A percentile compares a stretch with the other conserved stretches of the same genome.
Conservation (phyloP, 1,140 invertebrate species). For the Patella vulgata region DNA sequence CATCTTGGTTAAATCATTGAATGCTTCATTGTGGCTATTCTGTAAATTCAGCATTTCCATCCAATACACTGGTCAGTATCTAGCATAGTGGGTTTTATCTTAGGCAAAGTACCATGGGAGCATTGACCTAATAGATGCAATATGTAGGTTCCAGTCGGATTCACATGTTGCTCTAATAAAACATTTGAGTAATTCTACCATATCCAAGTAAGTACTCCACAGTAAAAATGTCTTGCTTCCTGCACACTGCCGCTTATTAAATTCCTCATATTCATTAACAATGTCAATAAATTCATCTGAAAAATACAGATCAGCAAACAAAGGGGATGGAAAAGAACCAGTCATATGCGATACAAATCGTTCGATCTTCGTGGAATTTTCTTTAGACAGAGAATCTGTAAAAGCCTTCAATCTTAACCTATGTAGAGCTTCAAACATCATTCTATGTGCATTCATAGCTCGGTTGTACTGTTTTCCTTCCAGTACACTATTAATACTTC, state of each 20-base stretch:
- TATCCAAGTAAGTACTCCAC: conserved; percentile 16
- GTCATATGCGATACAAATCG: no score
- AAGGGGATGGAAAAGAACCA: no score
- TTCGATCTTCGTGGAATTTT: no score
- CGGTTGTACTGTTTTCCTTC: conserved; percentile 38
- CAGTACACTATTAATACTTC: conserved; percentile 26
- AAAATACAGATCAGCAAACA: no score
- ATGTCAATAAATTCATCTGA: no score
- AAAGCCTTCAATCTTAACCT: conserved; percentile 25
- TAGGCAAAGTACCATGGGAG: conserved; percentile 18
- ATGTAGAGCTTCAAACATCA: conserved; percentile 35
- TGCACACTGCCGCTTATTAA: no score
- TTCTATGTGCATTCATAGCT: conserved; percentile 29
- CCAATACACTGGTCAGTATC: conserved; percentile 11
- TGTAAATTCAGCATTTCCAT: conserved; percentile 14
- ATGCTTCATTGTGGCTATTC: not conserved
- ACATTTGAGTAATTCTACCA: conserved; percentile 9
- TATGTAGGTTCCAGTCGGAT: conserved; percentile 23
- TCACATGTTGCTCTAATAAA: conserved; percentile 20
- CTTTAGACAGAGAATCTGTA: conserved; percentile 2
- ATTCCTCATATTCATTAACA: no score
- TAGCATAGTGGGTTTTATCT: conserved; percentile 16
- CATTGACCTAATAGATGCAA: conserved; percentile 3
- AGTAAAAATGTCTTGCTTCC: no score
- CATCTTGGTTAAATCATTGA: not conserved